Percentiles rank a stretch among this genome's conserved stretches.
These are phyloP conservation scores for Pristionchus exspectatus DNA, from an alignment of 2,888 invertebrate genomes.

Conservation along the genomic window DNA sequence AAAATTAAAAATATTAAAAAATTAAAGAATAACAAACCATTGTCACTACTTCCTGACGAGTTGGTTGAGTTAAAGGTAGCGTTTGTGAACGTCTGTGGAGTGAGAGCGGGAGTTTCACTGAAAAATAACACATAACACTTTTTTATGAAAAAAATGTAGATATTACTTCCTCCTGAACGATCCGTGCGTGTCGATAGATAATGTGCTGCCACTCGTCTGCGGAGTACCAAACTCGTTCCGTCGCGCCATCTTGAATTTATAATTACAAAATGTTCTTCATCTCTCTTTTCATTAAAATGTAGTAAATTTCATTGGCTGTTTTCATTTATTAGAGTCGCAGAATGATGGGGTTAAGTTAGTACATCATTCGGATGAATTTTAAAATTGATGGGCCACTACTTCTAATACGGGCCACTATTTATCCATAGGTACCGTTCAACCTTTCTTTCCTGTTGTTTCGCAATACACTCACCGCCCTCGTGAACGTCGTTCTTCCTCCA, in stretches of 20 bases:
- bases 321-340: background rate
- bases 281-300: no score
- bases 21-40: background rate
- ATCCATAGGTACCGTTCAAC: no score
- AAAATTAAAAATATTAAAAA: background rate
- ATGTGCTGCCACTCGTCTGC: background rate
- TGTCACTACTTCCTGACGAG: background rate
- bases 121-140: background rate
- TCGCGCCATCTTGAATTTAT: background rate
- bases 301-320: no score
- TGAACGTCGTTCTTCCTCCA: slow-evolving; percentile 28
- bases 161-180: slow-evolving; percentile 51
- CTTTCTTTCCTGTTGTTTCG: background rate
- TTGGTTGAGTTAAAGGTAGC: background rate
- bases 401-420: no score
- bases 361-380: no score
- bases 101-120: background rate
- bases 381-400: no score
- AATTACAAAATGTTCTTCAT: no score
- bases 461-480: slow-evolving; percentile 37
- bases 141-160: background rate
- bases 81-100: slow-evolving; percentile 7
- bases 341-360: background rate
- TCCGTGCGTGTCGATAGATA: slow-evolving; percentile 45
- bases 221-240: background rate